Conservation (phyloP, 1,140 invertebrate genomes). For the Drosophila willistoni region DNA sequence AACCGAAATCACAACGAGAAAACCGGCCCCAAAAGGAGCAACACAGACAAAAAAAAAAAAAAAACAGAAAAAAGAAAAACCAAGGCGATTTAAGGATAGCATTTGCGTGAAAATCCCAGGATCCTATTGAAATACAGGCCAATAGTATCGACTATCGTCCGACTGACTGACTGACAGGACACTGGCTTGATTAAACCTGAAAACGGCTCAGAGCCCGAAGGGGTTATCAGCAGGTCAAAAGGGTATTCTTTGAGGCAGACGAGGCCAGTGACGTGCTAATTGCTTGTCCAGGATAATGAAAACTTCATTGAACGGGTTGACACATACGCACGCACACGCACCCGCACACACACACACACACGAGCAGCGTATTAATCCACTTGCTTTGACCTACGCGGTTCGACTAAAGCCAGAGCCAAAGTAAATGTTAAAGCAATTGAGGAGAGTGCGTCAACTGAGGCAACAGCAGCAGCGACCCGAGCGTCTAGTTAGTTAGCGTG, state of each 20-base stretch:
- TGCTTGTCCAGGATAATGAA: conserved; percentile 69
- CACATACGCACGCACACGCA: not conserved
- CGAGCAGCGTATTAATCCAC: conserved; percentile 58
- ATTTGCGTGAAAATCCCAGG: conserved; percentile 73
- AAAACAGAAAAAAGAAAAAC: conserved; percentile 6
- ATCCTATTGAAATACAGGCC: conserved; percentile 61
- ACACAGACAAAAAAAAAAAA: conserved; percentile 38
- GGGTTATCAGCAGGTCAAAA: conserved; percentile 47
- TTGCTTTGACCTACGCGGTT: conserved; percentile 72
- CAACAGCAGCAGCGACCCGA: conserved; percentile 35
- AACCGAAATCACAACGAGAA: conserved; percentile 40
- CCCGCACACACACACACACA: not conserved
- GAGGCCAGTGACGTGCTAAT: conserved; percentile 64
- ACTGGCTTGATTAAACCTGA: conserved; percentile 67
- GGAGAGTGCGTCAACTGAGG: conserved; percentile 9
- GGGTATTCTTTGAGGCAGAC: conserved; percentile 50
- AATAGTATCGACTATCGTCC: conserved; percentile 26
- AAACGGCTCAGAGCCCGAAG: conserved; percentile 18
- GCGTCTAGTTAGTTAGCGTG: conserved; percentile 69
- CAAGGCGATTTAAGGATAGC: conserved; percentile 58
- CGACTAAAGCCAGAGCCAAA: conserved; percentile 67
- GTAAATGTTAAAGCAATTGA: conserved; percentile 52
- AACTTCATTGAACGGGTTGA: conserved; percentile 27
- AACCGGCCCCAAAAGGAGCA: conserved; percentile 17
- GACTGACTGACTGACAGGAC: conserved; percentile 21